Evolutionary conservation across 2,888 invertebrate species (phyloP).

Genomic region (Parnassius apollo): DNA sequence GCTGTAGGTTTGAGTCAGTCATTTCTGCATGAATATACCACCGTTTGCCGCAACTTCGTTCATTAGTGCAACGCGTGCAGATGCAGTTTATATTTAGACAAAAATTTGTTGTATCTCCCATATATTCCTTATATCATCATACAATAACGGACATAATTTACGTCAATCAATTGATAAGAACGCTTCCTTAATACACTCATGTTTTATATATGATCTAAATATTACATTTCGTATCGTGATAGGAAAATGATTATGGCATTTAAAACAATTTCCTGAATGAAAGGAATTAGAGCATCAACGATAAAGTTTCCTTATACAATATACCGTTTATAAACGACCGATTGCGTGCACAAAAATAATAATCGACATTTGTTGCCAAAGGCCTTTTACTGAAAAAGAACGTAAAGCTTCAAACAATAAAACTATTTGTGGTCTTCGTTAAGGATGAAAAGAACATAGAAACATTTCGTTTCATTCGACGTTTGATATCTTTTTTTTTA

Average conservation of each 20-base stretch:
- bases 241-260: constrained; percentile 31
- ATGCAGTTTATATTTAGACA: too few species aligned
- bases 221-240: constrained; percentile 18
- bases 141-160: constrained; percentile 4
- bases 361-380: constrained; percentile 58
- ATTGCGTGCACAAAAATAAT: constrained; percentile 70
- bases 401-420: constrained; percentile 51
- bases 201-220: background rate
- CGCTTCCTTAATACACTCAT: constrained; percentile 3
- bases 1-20: too few species aligned
- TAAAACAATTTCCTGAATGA: constrained; percentile 48
- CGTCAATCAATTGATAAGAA: constrained; percentile 7
- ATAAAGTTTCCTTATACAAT: constrained; percentile 46
- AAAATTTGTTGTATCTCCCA: too few species aligned
- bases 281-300: constrained; percentile 48
- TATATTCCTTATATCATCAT: background rate
- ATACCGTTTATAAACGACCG: constrained; percentile 51
- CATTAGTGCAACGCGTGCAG: too few species aligned
- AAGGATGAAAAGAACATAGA: constrained; percentile 25
- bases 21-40: too few species aligned
- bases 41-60: too few species aligned
- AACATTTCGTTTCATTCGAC: background rate
- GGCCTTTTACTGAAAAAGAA: constrained; percentile 54
- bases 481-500: background rate
- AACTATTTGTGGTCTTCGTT: constrained; percentile 47